These are phyloP conservation scores for Varanus komodoensis DNA, from an alignment of 2,113 vertebrate species.

Conservation along the genomic window DNA sequence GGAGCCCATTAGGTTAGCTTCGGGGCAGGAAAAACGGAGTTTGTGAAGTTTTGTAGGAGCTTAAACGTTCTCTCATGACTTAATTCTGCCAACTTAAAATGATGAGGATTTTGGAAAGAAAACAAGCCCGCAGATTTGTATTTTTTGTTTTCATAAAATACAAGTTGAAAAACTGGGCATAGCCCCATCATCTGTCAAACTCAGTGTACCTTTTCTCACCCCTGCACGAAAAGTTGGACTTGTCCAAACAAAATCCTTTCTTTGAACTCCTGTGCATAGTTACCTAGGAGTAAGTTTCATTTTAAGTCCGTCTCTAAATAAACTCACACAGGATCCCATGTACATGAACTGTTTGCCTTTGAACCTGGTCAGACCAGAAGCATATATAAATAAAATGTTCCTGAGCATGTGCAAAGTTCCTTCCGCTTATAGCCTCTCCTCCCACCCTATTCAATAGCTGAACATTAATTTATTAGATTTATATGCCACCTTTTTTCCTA, in stretches of 20 bases:
- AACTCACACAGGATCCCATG: not conserved
- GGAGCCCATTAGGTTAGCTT: not conserved
- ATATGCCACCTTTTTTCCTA: too few species aligned
- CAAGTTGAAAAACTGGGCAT: not conserved
- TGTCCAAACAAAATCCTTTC: not conserved
- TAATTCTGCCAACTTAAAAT: not conserved
- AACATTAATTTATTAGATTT: not conserved
- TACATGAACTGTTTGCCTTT: not conserved
- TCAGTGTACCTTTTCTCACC: not conserved
- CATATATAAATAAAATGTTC: not conserved
- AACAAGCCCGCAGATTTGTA: not conserved
- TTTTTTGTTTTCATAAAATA: not conserved
- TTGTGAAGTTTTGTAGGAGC: too few species aligned
- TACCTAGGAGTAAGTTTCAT: not conserved
- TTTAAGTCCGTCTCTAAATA: not conserved
- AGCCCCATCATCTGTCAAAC: not conserved
- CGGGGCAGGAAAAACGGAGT: not conserved
- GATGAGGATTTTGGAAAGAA: not conserved
- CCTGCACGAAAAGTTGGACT: not conserved
- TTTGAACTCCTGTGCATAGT: not conserved
- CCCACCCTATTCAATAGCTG: not conserved
- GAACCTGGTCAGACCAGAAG: not conserved
- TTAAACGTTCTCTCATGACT: not conserved
- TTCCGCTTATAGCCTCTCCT: not conserved
- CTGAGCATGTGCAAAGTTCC: not conserved